phyloP scores from a whole-genome alignment of 2,113 vertebrate species.

The Candoia aspera region DNA sequence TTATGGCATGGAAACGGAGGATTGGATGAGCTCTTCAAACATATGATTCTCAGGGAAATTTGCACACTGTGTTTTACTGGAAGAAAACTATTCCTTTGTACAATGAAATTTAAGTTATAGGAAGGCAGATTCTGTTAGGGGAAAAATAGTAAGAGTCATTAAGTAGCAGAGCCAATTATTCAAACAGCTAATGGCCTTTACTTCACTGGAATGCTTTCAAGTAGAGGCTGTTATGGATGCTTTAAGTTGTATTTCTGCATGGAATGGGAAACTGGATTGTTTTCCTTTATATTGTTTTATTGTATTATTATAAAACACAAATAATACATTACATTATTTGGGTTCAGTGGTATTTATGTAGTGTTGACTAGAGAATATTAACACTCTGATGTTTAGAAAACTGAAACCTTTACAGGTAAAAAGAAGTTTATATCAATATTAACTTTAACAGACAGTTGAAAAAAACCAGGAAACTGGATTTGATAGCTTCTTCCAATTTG shows the following conservation, averaged over 20 bases:
- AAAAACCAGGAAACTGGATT: neutral
- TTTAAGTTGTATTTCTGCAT: neutral
- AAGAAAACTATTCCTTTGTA: neutral
- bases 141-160: neutral
- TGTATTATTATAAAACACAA: neutral
- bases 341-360: neutral
- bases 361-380: neutral
- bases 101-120: neutral
- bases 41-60: neutral
- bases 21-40: neutral
- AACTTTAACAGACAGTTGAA: neutral
- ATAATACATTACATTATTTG: neutral
- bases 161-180: neutral
- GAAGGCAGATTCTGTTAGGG: neutral
- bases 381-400: neutral
- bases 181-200: neutral
- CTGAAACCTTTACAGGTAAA: neutral
- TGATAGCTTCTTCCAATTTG: neutral
- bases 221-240: neutral
- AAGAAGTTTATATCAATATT: neutral
- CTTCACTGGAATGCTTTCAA: neutral
- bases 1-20: neutral
- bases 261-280: neutral
- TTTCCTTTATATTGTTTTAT: neutral
- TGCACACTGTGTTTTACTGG: neutral